These are phyloP conservation scores for Zapornia atra DNA, from an alignment of 2,113 vertebrate species.

Conservation along the genomic window DNA sequence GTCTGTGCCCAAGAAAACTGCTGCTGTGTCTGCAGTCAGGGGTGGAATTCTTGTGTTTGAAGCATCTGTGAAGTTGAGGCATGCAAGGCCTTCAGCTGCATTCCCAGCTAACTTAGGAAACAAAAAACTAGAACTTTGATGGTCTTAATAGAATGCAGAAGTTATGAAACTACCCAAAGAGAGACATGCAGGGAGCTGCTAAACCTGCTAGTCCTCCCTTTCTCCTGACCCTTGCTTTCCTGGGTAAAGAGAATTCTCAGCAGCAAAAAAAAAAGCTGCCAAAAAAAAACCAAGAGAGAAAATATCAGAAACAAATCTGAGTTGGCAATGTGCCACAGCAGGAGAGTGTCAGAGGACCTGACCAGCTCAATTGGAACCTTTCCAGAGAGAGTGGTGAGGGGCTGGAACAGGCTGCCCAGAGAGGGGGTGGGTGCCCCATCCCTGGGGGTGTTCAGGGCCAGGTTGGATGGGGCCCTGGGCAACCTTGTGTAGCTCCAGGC, in stretches of 20 bases:
- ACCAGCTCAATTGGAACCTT: accelerated
- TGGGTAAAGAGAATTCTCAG: neutral
- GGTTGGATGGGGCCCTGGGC: too few species aligned
- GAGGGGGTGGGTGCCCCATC: too few species aligned
- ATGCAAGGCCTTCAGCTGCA: accelerated
- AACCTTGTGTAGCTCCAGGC: too few species aligned
- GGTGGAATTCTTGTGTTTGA: neutral
- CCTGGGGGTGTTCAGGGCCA: too few species aligned
- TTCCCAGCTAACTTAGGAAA: neutral
- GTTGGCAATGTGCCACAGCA: neutral
- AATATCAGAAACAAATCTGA: neutral
- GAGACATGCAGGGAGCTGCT: neutral
- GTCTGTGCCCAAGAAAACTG: neutral
- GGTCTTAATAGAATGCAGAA: neutral
- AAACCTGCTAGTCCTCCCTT: neutral
- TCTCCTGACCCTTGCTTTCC: neutral
- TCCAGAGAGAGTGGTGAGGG: too few species aligned
- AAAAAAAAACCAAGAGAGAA: neutral
- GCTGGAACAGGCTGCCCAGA: too few species aligned
- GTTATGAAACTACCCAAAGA: neutral
- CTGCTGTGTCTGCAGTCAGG: accelerated
- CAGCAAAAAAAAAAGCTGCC: neutral
- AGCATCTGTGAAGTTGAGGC: neutral
- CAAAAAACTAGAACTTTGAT: neutral
- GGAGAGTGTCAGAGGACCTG: neutral